phyloP scores from a whole-genome alignment of 2,113 vertebrate genomes.

The Alosa alosa region DNA sequence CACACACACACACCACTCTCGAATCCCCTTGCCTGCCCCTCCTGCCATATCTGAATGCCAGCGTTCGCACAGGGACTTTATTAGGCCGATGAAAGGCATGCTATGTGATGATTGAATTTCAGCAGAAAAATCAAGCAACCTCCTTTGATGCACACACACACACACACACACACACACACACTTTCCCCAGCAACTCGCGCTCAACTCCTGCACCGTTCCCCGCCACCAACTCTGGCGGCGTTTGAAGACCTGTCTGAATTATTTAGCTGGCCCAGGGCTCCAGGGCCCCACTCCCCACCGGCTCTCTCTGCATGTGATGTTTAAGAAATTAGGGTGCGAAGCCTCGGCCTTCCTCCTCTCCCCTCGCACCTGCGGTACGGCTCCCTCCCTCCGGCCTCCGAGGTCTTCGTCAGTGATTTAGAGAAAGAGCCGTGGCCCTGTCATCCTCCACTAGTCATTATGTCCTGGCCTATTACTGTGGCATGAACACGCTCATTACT shows the following conservation, averaged over 20 bases:
- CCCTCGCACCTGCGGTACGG: not conserved
- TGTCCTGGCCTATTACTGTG: not conserved
- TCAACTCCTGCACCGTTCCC: constrained; percentile 51
- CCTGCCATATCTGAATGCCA: not conserved
- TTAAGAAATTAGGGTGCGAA: not conserved
- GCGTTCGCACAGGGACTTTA: constrained; percentile 33
- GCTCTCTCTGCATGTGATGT: not conserved
- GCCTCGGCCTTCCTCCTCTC: not conserved
- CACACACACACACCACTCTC: too few relatives aligned
- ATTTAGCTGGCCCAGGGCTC: constrained; percentile 46
- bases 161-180: not conserved
- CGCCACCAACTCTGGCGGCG: constrained; percentile 21
- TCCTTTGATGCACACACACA: not conserved
- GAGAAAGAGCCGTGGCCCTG: not conserved
- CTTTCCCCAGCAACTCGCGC: not conserved
- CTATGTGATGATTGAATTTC: constrained; percentile 60
- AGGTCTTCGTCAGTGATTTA: not conserved
- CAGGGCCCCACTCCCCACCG: constrained; percentile 29
- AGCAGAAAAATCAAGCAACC: constrained; percentile 34
- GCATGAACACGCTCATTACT: not conserved
- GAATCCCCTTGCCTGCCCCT: not conserved
- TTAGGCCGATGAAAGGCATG: constrained; percentile 54
- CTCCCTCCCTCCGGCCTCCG: not conserved
- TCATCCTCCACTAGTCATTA: not conserved
- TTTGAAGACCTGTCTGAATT: constrained; percentile 13